Percentiles rank a stretch among this genome's conserved stretches.
phyloP scores from a whole-genome alignment of 2,888 invertebrate species.

The Stenoptilia bipunctidactyla region DNA sequence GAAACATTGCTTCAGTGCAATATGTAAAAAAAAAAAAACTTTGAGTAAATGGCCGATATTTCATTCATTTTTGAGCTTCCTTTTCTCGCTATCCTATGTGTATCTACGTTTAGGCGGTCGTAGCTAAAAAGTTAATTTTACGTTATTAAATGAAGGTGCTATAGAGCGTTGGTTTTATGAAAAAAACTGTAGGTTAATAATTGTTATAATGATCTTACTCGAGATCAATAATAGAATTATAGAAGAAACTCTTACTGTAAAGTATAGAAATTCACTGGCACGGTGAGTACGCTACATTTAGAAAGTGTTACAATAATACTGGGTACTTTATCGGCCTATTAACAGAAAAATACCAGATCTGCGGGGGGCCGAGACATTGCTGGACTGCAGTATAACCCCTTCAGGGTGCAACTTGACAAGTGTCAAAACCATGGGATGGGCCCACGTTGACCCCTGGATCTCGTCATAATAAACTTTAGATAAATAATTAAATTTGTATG shows the following conservation, averaged over 20 bases:
- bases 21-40: slow-evolving; percentile 20
- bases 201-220: slow-evolving; percentile 89
- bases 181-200: slow-evolving; percentile 65
- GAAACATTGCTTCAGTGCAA: no score
- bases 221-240: slow-evolving; percentile 99
- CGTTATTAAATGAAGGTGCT: slow-evolving; percentile 71
- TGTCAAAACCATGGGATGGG: slow-evolving; percentile 63
- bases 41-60: slow-evolving; percentile 49
- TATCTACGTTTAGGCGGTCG: slow-evolving; percentile 58
- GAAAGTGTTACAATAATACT: slow-evolving; percentile 42
- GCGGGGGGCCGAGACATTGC: slow-evolving; percentile 1
- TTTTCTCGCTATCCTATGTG: slow-evolving; percentile 57
- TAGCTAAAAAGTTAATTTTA: slow-evolving; percentile 52
- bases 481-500: no score
- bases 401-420: slow-evolving; percentile 48
- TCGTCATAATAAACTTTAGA: no score
- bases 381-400: slow-evolving; percentile 41
- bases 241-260: slow-evolving; percentile 94
- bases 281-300: slow-evolving; percentile 85
- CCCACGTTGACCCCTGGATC: slow-evolving; percentile 54
- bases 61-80: slow-evolving; percentile 54
- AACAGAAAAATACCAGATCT: neutral
- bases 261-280: slow-evolving; percentile 95
- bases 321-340: slow-evolving; percentile 5
- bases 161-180: slow-evolving; percentile 66